phyloP scores from a whole-genome alignment of 64 coral and sea anemone species.

The Astreopora myriophthalma region DNA sequence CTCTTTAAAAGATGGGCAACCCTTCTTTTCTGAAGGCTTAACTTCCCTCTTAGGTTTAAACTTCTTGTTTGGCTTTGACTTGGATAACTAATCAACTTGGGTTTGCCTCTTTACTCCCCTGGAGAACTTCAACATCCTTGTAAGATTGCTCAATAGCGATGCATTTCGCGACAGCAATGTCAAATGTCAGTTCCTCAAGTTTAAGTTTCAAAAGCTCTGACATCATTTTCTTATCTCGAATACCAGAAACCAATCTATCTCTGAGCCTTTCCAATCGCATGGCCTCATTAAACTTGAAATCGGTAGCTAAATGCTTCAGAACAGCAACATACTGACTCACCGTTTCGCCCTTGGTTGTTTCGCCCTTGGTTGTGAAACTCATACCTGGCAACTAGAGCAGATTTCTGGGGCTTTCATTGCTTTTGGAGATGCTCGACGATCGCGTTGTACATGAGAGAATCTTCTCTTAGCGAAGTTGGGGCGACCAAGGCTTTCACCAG shows the following conservation, averaged over 20 bases:
- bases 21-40: background rate
- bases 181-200: slow-evolving; percentile 71
- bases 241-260: slow-evolving; percentile 43
- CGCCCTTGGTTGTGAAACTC: slow-evolving; percentile 47
- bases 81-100: background rate
- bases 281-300: slow-evolving; percentile 56
- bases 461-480: background rate
- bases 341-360: slow-evolving; percentile 9
- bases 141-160: slow-evolving; percentile 36
- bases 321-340: slow-evolving; percentile 69
- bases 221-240: slow-evolving; percentile 71
- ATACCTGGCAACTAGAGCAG: slow-evolving; percentile 67
- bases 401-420: slow-evolving; percentile 69
- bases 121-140: slow-evolving; percentile 49
- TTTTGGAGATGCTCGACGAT: background rate
- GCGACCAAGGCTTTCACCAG: no score
- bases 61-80: slow-evolving; percentile 13
- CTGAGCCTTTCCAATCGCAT: slow-evolving; percentile 48
- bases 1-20: background rate
- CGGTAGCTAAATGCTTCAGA: slow-evolving; percentile 46
- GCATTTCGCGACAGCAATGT: slow-evolving; percentile 62
- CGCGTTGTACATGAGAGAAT: slow-evolving; percentile 39
- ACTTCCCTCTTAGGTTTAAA: slow-evolving; percentile 12
- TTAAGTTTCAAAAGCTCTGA: slow-evolving; percentile 65
- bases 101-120: background rate